Conservation (phyloP, 2,797 vertebrate genomes). For the Sternotherus odoratus region DNA sequence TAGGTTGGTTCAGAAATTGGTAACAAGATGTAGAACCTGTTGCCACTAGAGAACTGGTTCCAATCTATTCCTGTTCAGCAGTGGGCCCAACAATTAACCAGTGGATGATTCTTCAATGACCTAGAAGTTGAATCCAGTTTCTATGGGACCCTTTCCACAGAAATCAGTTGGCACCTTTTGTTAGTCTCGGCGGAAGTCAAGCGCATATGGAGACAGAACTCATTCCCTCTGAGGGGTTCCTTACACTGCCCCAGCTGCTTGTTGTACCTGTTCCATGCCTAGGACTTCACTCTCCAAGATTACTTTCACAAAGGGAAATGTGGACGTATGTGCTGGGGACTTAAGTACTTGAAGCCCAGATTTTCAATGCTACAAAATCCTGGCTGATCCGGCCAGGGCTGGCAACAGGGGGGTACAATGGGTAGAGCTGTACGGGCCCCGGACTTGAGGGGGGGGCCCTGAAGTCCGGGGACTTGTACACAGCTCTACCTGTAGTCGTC, state of each 20-base stretch:
- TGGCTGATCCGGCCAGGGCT: not conserved
- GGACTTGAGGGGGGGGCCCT: too few species aligned
- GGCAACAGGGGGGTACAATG: too few species aligned
- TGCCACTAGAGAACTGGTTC: not conserved
- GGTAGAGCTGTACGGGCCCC: too few species aligned
- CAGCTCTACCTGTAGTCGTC: too few species aligned
- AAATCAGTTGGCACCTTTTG: not conserved
- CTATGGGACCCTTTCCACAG: fast-evolving
- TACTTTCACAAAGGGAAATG: not conserved
- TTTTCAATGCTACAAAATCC: not conserved
- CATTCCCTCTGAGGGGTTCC: fast-evolving
- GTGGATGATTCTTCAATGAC: fast-evolving
- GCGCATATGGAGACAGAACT: not conserved
- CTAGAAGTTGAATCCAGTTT: fast-evolving
- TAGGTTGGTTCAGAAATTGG: not conserved
- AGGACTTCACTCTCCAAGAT: not conserved
- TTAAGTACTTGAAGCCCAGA: not conserved
- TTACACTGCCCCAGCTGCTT: not conserved
- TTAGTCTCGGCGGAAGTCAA: fast-evolving
- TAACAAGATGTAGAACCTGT: not conserved
- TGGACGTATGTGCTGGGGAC: not conserved
- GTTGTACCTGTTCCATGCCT: not conserved
- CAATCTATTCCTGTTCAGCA: not conserved
- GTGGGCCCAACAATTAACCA: fast-evolving
- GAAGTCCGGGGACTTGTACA: too few species aligned